Evolutionary conservation across 2,113 vertebrate species (phyloP).

Genomic region (Spea multiplicata): DNA sequence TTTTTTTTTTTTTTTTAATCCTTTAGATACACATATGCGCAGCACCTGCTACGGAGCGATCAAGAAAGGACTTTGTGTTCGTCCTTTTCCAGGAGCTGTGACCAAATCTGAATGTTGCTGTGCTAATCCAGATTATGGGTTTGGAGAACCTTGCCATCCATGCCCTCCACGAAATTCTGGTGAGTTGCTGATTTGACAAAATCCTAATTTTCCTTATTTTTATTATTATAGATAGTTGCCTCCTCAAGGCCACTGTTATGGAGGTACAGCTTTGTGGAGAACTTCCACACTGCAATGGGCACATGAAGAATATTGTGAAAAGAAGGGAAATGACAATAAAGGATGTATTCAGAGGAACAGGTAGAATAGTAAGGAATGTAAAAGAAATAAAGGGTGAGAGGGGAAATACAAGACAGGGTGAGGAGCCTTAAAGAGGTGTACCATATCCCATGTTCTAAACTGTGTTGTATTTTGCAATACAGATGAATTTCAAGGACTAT

Average conservation of each 20-base stretch:
- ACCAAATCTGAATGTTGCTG: slow-evolving; percentile 77
- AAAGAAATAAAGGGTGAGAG: too few species aligned
- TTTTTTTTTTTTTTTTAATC: not conserved
- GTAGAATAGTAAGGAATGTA: too few species aligned
- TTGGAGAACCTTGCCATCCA: slow-evolving; percentile 70
- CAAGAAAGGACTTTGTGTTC: slow-evolving; percentile 64
- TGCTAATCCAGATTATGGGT: slow-evolving; percentile 68
- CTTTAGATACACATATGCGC: slow-evolving; percentile 70
- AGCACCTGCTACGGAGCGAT: slow-evolving; percentile 74
- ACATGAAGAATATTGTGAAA: too few species aligned
- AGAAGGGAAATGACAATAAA: too few species aligned
- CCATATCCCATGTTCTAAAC: not conserved
- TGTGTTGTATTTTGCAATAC: slow-evolving; percentile 23
- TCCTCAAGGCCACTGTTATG: too few species aligned
- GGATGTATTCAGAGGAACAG: too few species aligned
- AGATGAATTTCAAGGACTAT: slow-evolving; percentile 75
- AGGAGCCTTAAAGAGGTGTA: too few species aligned
- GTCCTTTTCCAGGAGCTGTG: slow-evolving; percentile 67
- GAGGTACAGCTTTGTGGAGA: too few species aligned
- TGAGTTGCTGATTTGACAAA: slow-evolving; percentile 31
- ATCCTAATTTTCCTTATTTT: too few species aligned
- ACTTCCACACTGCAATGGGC: too few species aligned
- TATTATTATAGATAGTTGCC: too few species aligned
- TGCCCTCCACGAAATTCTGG: slow-evolving; percentile 71
- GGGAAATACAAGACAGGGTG: too few species aligned